Evolutionary conservation across 2,888 invertebrate species (phyloP), one percentile per base, ranked within the genome.

Genomic region (Hemicrepidius hirtus): DNA sequence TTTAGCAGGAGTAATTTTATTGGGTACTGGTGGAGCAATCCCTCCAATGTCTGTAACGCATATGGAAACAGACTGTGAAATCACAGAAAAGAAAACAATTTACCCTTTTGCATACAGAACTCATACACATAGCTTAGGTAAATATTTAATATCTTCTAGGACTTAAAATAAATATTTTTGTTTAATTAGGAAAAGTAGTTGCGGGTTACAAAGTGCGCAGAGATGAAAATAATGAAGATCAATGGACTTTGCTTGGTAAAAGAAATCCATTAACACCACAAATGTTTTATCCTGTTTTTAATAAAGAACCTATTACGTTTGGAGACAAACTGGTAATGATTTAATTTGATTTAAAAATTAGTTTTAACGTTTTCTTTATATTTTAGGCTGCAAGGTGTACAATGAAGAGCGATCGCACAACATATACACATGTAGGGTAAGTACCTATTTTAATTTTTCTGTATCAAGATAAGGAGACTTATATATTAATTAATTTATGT

Each of bases 41-140:
- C 90, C 92, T 0, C 90, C 95, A 0, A 88, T 90, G 76, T 85
- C 87, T 6, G 87, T 90, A 0, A 96, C 95, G 76, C 91, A 95
- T 80, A 95, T 99, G 95, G 99, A 99, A 87, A 92, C 96, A 0
- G 94, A 96, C 0, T 99, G 99, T 86, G 88, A 88, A 68, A 91
- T 97, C 55, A 87, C 87, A 1, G 95, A 96, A 83, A 89, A 94
- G 66, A 95, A 97, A 85, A 90, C 91, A 3, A 91, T 99, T 59
- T 92, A 97, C 88, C 99, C 99, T 0, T 97, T 99, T 87, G 98
- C 97, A 0, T 99, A 95, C 87, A 91, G 99, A 75, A 95, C 95
- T 0, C 99, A 99, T 84, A 98, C 99, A 0, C 99, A 99, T 82
- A 89, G 92, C 21, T 90, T 98, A 67, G 96, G 97, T 88, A 86